These are phyloP conservation scores for Papilio dardanus DNA, from an alignment of 1,140 invertebrate genomes.

Conservation along the genomic window DNA sequence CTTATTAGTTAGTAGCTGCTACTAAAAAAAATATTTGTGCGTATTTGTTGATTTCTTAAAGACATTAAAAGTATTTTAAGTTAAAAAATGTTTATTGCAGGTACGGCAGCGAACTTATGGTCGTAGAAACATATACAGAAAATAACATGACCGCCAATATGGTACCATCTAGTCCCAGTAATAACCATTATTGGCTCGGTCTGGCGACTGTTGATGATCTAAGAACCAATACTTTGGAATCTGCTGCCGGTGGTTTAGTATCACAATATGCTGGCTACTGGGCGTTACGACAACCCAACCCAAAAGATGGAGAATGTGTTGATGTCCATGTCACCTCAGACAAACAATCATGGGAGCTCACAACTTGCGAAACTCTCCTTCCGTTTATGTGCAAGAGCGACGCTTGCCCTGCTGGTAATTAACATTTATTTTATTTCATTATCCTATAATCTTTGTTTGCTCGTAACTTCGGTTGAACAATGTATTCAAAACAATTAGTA, in stretches of 20 bases:
- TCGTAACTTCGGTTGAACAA: background rate
- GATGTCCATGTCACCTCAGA: slow-evolving; percentile 89
- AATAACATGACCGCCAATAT: slow-evolving; percentile 94
- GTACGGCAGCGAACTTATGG: slow-evolving; percentile 96
- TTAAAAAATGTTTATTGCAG: slow-evolving; percentile 78
- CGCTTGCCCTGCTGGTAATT: slow-evolving; percentile 94
- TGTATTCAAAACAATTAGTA: background rate
- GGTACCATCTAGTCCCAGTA: slow-evolving; percentile 84
- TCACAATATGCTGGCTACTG: slow-evolving; percentile 97
- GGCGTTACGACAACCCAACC: slow-evolving; percentile 93
- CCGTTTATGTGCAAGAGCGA: slow-evolving; percentile 96
- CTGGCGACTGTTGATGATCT: slow-evolving; percentile 95
- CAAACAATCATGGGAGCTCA: slow-evolving; percentile 95
- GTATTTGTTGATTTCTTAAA: no score
- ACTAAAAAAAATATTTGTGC: no score
- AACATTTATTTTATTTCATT: no score
- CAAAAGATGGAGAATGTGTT: slow-evolving; percentile 93
- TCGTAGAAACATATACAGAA: slow-evolving; percentile 93
- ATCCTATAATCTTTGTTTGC: slow-evolving; percentile 3
- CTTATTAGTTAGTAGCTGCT: no score
- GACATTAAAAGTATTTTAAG: no score
- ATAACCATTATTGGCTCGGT: slow-evolving; percentile 93
- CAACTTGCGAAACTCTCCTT: slow-evolving; percentile 95
- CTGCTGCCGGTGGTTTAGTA: slow-evolving; percentile 94
- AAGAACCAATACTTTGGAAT: slow-evolving; percentile 95